Evolutionary conservation across 2,888 invertebrate genomes (phyloP).

Genomic region (Busseola fusca): DNA sequence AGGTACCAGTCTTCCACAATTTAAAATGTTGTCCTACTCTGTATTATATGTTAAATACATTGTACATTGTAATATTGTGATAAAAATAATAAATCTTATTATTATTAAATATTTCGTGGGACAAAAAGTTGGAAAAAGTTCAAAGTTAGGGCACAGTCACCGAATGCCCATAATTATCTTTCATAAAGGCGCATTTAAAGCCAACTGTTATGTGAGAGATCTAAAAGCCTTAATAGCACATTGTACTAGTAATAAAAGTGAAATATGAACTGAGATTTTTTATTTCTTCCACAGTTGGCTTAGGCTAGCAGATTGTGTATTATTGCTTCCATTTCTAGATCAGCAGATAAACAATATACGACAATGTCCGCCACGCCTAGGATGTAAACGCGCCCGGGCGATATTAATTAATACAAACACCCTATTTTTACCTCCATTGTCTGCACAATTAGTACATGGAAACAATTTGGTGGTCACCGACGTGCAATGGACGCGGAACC

Average conservation of each 20-base stretch:
- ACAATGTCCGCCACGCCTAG: constrained; percentile 25
- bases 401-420: constrained; percentile 42
- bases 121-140: background rate
- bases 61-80: too few species aligned
- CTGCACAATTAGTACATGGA: constrained; percentile 39
- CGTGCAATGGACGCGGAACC: constrained; percentile 33
- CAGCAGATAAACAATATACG: constrained; percentile 37
- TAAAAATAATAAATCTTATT: too few species aligned
- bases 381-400: constrained; percentile 23
- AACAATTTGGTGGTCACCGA: constrained; percentile 24
- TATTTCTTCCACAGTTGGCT: constrained; percentile 12
- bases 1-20: too few species aligned
- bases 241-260: constrained; percentile 38
- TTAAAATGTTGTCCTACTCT: too few species aligned
- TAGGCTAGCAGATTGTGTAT: constrained; percentile 1
- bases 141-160: background rate
- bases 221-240: constrained; percentile 28
- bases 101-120: background rate
- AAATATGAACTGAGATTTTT: constrained; percentile 32
- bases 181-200: constrained; percentile 4
- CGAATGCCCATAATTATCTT: constrained; percentile 3
- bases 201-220: constrained; percentile 22
- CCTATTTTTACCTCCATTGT: constrained; percentile 36
- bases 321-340: constrained; percentile 24
- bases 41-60: too few species aligned